A percentile compares a stretch with the other conserved stretches of the same genome.
These are phyloP conservation scores for Tineola bisselliella DNA, from an alignment of 2,888 invertebrate genomes.

Conservation along the genomic window DNA sequence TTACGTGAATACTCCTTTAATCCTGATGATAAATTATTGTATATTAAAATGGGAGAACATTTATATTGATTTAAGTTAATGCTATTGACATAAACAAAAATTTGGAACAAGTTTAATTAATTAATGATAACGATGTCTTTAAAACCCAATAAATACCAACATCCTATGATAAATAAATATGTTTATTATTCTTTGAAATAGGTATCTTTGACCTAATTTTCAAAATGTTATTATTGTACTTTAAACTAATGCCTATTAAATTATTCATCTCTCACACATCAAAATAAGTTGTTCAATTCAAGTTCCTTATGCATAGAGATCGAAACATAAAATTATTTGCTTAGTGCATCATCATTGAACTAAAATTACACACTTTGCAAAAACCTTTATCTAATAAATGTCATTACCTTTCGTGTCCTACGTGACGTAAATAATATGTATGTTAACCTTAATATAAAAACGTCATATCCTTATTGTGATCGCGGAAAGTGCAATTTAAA, in stretches of 20 bases:
- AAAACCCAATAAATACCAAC: too few species aligned
- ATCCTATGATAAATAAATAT: too few species aligned
- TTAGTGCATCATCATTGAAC: not conserved
- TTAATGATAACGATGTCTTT: not conserved
- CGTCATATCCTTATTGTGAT: not conserved
- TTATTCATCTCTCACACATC: too few species aligned
- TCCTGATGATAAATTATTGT: too few species aligned
- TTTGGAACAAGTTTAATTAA: not conserved
- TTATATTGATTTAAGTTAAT: not conserved
- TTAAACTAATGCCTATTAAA: too few species aligned
- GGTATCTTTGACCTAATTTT: too few species aligned
- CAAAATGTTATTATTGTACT: too few species aligned
- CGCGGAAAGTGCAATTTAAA: not conserved
- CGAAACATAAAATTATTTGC: too few species aligned
- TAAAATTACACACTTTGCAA: not conserved
- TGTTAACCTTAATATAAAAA: not conserved
- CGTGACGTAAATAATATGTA: not conserved
- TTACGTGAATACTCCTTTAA: too few species aligned
- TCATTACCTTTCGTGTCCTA: not conserved
- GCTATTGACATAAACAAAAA: not conserved
- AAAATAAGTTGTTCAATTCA: too few species aligned
- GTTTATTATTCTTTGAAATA: too few species aligned
- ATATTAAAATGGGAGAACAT: not conserved
- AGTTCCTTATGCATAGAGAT: too few species aligned
- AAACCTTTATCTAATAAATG: not conserved